phyloP scores from a whole-genome alignment of 2,888 invertebrate genomes.

The Epirrhoe tristata region DNA sequence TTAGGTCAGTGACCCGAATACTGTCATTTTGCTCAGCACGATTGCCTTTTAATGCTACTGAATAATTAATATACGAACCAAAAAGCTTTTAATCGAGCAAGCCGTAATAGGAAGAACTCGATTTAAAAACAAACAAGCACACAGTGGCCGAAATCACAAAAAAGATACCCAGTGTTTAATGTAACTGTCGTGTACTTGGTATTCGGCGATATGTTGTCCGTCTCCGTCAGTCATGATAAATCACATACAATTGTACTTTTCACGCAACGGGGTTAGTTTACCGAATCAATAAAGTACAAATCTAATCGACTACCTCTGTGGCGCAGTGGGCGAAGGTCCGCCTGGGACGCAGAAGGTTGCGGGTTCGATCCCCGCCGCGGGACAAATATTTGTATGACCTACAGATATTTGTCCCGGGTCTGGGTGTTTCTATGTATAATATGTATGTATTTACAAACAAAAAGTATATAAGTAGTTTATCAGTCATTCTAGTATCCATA shows the following conservation, averaged over 20 bases:
- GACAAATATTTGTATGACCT: too few species aligned
- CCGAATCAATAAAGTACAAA: not conserved
- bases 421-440: too few species aligned
- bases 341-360: too few species aligned
- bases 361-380: too few species aligned
- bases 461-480: too few species aligned
- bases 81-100: constrained; percentile 20
- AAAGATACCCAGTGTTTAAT: not conserved
- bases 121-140: constrained; percentile 26
- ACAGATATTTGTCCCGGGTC: too few species aligned
- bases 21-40: constrained; percentile 32
- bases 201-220: not conserved
- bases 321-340: too few species aligned
- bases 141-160: not conserved
- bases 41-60: constrained; percentile 31
- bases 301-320: too few species aligned
- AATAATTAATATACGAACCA: constrained; percentile 22
- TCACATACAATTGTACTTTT: too few species aligned
- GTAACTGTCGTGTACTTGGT: not conserved
- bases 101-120: constrained; percentile 21
- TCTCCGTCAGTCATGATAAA: not conserved
- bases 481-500: too few species aligned
- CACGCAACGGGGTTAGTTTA: not conserved
- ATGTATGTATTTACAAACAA: too few species aligned
- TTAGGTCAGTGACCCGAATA: constrained; percentile 50